These are phyloP conservation scores for Molossus molossus DNA, from an alignment of 2,797 vertebrate genomes.

Conservation along the genomic window DNA sequence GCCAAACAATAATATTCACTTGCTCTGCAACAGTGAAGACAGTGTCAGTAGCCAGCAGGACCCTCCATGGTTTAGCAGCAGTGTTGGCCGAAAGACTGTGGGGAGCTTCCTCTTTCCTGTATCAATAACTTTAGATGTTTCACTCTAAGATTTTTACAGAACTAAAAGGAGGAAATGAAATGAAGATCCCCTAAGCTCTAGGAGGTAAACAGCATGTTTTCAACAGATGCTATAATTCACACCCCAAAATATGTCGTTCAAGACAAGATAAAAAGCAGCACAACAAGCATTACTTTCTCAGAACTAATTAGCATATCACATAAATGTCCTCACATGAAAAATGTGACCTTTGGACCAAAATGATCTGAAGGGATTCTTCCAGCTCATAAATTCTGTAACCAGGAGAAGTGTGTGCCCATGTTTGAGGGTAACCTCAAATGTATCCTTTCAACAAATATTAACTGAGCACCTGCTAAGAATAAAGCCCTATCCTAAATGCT, in stretches of 20 bases:
- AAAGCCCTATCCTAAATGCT: background rate
- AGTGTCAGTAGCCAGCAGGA: background rate
- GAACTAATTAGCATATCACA: background rate
- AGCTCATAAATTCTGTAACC: background rate
- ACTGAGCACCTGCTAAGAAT: constrained; percentile 30
- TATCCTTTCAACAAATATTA: background rate
- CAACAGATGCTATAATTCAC: background rate
- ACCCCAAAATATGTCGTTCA: background rate
- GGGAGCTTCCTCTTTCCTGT: background rate
- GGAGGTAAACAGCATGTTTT: background rate
- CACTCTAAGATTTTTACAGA: background rate
- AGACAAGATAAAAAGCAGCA: background rate
- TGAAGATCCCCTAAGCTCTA: background rate
- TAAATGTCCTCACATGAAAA: constrained; percentile 22
- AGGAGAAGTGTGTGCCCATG: background rate
- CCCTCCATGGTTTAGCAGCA: background rate
- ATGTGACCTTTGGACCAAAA: background rate
- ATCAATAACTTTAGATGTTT: background rate
- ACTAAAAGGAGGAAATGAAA: background rate
- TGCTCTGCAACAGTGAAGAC: background rate
- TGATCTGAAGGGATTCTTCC: background rate
- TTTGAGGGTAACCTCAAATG: background rate
- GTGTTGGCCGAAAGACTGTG: background rate
- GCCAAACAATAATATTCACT: background rate
- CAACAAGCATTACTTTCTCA: background rate